Evolutionary conservation across 2,888 invertebrate species (phyloP), one percentile per base, ranked within the genome.

Genomic region (Aspidapion aeneum): DNA sequence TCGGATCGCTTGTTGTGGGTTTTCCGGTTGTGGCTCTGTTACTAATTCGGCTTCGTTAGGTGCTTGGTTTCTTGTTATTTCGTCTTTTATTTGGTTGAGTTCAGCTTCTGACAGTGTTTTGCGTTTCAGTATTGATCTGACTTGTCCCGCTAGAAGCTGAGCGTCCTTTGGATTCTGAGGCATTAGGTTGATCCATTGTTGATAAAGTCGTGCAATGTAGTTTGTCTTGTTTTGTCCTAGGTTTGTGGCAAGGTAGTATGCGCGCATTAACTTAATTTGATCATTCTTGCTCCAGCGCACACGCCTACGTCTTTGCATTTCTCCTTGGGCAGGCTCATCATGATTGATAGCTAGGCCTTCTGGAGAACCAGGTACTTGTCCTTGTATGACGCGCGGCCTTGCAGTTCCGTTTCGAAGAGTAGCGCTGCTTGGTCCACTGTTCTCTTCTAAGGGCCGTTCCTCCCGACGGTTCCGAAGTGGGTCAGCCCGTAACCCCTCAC

Each of bases 181-280:
- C 5, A 52, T 52, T 19, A 18, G 52, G 7, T 52, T 52, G 17
- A 19, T 52, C 52, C 52, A 52, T 17, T 52, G 52, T 52, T 52
- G 52, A n/a, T 52, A 19, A 18, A 52, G 17, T 52, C 52, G 52
- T 52, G 19, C 52, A 52, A 19, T 18, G 17, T 52, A 52, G 52
- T 52, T 52, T 52, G 52, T 52, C 52, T 52, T 52, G 17, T 52
- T 19, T 52, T 52, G 52, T 52, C 52, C 17, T 17, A 52, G 52
- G 52, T 52, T 48, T n/a, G n/a, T 52, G 19, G 52, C 52, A 19
- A 52, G 52, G 52, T 52, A 52, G 52, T 52, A 52, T 52, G 52
- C 52, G 52, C 52, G 52, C 52, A 52, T 52, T 52, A 52, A 19
- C 19, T 52, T 5, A 5, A 52, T 52, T 52, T 52, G 5, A 3